Evolutionary conservation across 2,113 vertebrate species (phyloP).

Genomic region (Pandion haliaetus): DNA sequence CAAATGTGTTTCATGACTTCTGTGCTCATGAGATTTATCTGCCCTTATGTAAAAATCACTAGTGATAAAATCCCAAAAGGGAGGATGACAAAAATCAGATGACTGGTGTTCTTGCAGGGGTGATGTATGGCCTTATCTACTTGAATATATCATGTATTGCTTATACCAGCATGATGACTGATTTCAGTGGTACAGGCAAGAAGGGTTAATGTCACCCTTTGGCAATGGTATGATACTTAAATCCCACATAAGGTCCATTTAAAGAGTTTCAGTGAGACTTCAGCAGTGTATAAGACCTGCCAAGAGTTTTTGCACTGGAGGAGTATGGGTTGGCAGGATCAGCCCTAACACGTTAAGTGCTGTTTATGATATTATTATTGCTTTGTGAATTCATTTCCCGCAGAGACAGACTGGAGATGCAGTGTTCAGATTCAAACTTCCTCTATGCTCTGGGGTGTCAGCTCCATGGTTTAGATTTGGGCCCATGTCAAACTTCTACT

Average conservation of each 20-base stretch:
- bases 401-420: slow-evolving; percentile 31
- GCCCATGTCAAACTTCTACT: background rate
- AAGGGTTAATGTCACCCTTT: slow-evolving; percentile 24
- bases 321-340: slow-evolving; percentile 17
- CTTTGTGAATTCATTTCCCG: slow-evolving; percentile 48
- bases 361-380: slow-evolving; percentile 57
- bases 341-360: slow-evolving; percentile 54
- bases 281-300: background rate
- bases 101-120: background rate
- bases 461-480: background rate
- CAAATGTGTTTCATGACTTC: background rate
- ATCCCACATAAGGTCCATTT: background rate
- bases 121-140: background rate
- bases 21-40: background rate
- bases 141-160: background rate
- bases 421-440: slow-evolving; percentile 28
- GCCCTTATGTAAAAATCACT: background rate
- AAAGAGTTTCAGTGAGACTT: slow-evolving; percentile 18
- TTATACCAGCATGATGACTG: background rate
- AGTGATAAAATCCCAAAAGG: background rate
- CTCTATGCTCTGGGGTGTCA: slow-evolving; percentile 19
- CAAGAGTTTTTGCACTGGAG: slow-evolving; percentile 38
- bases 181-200: background rate
- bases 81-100: background rate
- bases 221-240: background rate